phyloP scores from a whole-genome alignment of 2,797 vertebrate genomes.

The Melanotaenia parkinsoni region DNA sequence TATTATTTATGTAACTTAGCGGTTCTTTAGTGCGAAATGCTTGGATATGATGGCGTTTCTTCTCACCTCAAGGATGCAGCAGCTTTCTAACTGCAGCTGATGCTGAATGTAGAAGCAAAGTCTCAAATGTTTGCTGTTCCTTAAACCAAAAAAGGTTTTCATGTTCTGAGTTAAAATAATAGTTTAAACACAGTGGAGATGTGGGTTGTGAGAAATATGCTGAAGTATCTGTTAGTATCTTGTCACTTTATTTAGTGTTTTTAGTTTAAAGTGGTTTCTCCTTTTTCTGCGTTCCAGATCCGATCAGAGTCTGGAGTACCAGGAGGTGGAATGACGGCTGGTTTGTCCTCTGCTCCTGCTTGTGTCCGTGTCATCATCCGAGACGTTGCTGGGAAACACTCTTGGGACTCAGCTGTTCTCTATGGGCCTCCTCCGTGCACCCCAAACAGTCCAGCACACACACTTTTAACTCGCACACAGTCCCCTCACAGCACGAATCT shows the following conservation, averaged over 20 bases:
- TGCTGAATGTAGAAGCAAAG: no score
- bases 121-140: no score
- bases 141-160: no score
- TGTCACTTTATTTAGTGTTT: background rate
- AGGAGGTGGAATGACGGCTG: slow-evolving; percentile 93
- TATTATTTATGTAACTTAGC: no score
- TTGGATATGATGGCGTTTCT: no score
- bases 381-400: slow-evolving; percentile 97
- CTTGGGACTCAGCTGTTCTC: slow-evolving; percentile 96
- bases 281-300: slow-evolving; percentile 84
- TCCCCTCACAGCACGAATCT: slow-evolving; percentile 52
- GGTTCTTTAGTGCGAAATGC: no score
- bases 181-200: no score
- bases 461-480: slow-evolving; percentile 51
- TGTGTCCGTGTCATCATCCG: slow-evolving; percentile 94
- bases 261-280: background rate
- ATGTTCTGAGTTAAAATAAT: no score
- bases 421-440: slow-evolving; percentile 89
- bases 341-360: slow-evolving; percentile 91
- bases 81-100: no score
- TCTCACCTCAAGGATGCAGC: no score
- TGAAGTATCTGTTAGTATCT: background rate
- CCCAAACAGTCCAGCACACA: slow-evolving; percentile 70
- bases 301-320: slow-evolving; percentile 92
- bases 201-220: background rate